These are phyloP conservation scores for Meandrusa payeni DNA, from an alignment of 2,888 invertebrate species.

Conservation along the genomic window DNA sequence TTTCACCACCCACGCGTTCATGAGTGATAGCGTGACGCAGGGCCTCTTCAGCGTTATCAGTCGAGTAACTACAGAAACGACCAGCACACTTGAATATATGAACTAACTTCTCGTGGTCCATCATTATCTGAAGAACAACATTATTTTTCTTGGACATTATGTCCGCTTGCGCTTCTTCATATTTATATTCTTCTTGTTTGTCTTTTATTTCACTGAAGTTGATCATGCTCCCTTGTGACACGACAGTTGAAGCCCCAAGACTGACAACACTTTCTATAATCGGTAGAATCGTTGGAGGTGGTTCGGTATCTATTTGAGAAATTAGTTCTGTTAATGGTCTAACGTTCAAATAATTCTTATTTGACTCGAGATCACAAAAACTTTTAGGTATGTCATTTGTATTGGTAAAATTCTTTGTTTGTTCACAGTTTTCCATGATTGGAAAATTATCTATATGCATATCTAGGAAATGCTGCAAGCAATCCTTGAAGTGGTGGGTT, in stretches of 20 bases:
- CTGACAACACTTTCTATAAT: slow-evolving; percentile 80
- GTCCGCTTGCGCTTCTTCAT: slow-evolving; percentile 57
- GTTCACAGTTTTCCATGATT: slow-evolving; percentile 35
- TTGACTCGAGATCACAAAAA: slow-evolving; percentile 4
- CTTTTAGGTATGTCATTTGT: slow-evolving; percentile 23
- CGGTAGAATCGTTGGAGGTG: slow-evolving; percentile 40
- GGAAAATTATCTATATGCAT: slow-evolving; percentile 68
- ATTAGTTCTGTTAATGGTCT: slow-evolving; percentile 65
- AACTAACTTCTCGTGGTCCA: slow-evolving; percentile 64
- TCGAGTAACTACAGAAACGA: slow-evolving; percentile 61
- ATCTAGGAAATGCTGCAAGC: slow-evolving; percentile 64
- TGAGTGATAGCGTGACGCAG: slow-evolving; percentile 62
- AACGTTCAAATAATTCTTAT: slow-evolving; percentile 52
- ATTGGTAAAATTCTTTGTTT: slow-evolving; percentile 24
- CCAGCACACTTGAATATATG: slow-evolving; percentile 70
- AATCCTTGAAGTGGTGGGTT: slow-evolving; percentile 54
- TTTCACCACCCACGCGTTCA: slow-evolving; percentile 51
- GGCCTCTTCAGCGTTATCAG: slow-evolving; percentile 56
- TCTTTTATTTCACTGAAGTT: slow-evolving; percentile 32
- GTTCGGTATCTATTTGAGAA: slow-evolving; percentile 31
- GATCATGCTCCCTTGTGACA: slow-evolving; percentile 29
- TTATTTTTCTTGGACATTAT: slow-evolving; percentile 60
- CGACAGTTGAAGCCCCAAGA: slow-evolving; percentile 46
- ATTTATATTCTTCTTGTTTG: slow-evolving; percentile 38
- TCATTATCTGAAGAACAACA: slow-evolving; percentile 69